phyloP scores from a whole-genome alignment of 2,797 vertebrate species.

The Podarcis siculus region DNA sequence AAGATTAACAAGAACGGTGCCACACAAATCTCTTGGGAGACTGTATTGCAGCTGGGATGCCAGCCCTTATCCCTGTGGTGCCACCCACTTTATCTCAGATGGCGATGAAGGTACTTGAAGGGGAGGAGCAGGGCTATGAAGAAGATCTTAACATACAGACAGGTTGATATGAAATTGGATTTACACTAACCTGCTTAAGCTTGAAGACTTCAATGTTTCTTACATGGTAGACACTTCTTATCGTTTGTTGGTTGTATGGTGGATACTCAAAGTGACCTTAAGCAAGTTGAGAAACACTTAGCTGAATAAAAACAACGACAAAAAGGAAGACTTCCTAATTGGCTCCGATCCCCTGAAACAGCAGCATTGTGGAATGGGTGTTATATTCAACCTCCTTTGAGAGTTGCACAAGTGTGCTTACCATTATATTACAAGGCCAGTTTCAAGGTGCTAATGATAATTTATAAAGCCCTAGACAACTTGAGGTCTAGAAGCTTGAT shows the following conservation, averaged over 20 bases:
- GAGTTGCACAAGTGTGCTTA: too few relatives aligned
- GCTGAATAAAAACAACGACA: neutral
- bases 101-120: neutral
- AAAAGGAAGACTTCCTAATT: neutral
- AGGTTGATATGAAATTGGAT: rapidly evolving
- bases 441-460: too few relatives aligned
- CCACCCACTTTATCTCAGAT: neutral
- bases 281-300: conserved; percentile 47
- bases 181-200: conserved; percentile 90
- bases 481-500: too few relatives aligned
- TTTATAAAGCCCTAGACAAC: too few relatives aligned
- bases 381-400: too few relatives aligned
- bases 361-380: neutral
- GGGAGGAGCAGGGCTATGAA: neutral
- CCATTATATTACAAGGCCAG: too few relatives aligned
- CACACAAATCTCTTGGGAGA: neutral
- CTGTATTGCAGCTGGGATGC: too few relatives aligned
- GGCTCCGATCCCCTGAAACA: neutral
- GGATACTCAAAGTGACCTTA: conserved; percentile 95
- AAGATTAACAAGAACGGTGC: neutral
- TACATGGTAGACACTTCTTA: conserved; percentile 95
- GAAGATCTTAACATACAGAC: neutral
- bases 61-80: neutral
- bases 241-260: conserved; percentile 90
- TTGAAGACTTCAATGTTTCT: conserved; percentile 96